phyloP scores from a whole-genome alignment of 2,888 invertebrate species.

The Cryptocheilus praepositus region DNA sequence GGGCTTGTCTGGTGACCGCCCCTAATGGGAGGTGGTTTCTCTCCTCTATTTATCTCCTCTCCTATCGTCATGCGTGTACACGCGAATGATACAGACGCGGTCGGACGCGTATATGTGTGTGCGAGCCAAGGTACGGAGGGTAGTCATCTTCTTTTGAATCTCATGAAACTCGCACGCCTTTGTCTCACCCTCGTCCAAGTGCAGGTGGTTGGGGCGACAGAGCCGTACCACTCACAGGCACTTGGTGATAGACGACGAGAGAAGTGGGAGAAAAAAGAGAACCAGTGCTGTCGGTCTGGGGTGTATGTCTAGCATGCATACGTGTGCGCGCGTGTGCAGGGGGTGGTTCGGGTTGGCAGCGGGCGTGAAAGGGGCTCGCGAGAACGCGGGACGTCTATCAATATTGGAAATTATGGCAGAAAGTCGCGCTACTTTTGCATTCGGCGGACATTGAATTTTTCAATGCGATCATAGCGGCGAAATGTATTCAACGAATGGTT shows the following conservation, averaged over 20 bases:
- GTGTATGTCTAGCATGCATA: slow-evolving; percentile 23
- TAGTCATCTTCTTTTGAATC: slow-evolving; percentile 67
- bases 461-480: slow-evolving; percentile 29
- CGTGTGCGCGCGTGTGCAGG: neutral
- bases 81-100: too few species aligned
- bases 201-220: slow-evolving; percentile 63
- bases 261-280: slow-evolving; percentile 24
- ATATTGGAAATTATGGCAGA: slow-evolving; percentile 53
- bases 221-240: slow-evolving; percentile 46
- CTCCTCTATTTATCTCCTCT: slow-evolving; percentile 5
- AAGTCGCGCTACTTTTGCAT: slow-evolving; percentile 35
- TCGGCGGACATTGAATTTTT: slow-evolving; percentile 47
- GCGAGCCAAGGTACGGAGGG: slow-evolving; percentile 41
- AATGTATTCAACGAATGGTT: too few species aligned
- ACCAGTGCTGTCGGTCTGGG: slow-evolving; percentile 19
- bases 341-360: neutral
- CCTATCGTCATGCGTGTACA: neutral
- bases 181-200: slow-evolving; percentile 67
- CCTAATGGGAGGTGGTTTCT: slow-evolving; percentile 3
- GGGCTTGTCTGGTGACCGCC: too few species aligned
- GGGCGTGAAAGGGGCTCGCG: slow-evolving; percentile 23
- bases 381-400: slow-evolving; percentile 43
- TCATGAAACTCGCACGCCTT: slow-evolving; percentile 65
- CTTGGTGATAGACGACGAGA: slow-evolving; percentile 40
- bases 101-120: too few species aligned